Evolutionary conservation across 2,797 vertebrate species (phyloP).

Genomic region (Ambastaia sidthimunki): DNA sequence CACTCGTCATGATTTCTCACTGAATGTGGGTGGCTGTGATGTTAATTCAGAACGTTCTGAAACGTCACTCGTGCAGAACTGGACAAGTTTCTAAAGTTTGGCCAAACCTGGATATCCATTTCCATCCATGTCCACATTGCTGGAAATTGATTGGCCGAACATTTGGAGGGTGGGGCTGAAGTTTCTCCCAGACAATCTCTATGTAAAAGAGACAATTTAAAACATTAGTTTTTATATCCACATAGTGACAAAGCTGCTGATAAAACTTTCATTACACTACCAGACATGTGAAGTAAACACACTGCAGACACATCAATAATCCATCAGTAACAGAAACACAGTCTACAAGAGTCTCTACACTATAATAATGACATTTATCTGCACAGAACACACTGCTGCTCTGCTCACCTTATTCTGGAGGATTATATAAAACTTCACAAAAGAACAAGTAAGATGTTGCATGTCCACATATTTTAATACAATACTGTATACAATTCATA

Average conservation of each 20-base stretch:
- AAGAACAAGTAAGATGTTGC: no score
- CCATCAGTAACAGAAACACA: no score
- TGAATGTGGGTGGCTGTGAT: conserved; percentile 29
- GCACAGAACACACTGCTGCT: no score
- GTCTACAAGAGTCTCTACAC: no score
- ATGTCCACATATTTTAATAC: no score
- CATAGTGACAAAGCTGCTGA: background rate
- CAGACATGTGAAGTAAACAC: no score
- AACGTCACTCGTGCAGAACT: conserved; percentile 4
- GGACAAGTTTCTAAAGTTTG: conserved; percentile 22
- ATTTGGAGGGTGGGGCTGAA: conserved; percentile 87
- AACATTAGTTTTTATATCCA: background rate
- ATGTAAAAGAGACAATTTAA: conserved; percentile 56
- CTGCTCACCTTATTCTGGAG: no score
- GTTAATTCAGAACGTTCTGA: conserved; percentile 32
- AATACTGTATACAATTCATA: no score
- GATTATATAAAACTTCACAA: no score
- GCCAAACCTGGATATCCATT: conserved; percentile 92
- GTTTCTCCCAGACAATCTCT: conserved; percentile 89
- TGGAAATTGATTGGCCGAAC: conserved; percentile 98
- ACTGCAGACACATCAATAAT: no score
- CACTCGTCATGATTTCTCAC: conserved; percentile 17
- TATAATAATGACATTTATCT: no score
- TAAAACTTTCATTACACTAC: no score
- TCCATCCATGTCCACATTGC: conserved; percentile 94